These are phyloP conservation scores for Cyclina sinensis DNA, from an alignment of 1,140 invertebrate species.

Conservation along the genomic window DNA sequence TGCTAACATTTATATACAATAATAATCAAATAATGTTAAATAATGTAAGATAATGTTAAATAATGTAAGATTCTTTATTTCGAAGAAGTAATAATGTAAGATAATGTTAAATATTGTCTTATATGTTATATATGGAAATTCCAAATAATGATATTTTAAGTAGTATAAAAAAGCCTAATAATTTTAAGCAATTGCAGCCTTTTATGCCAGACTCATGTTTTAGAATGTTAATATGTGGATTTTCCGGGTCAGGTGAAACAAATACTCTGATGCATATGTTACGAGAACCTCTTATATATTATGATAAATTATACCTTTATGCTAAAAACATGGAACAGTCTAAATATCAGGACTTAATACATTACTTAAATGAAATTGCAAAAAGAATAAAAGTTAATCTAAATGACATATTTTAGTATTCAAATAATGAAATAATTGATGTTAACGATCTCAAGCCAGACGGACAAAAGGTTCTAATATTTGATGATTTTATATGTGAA, in stretches of 20 bases:
- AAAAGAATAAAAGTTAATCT: not conserved
- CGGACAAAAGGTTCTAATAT: not conserved
- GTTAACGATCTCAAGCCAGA: not conserved
- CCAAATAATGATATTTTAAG: too few relatives aligned
- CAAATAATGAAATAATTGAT: not conserved
- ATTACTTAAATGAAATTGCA: not conserved
- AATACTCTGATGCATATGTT: not conserved
- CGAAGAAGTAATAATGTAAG: too few relatives aligned
- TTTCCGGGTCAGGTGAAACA: not conserved
- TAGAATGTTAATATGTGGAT: not conserved
- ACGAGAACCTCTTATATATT: constrained; percentile 50
- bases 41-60: too few relatives aligned
- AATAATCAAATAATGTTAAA: not conserved
- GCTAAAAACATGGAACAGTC: not conserved
- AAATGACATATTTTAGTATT: not conserved
- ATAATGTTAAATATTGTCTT: too few relatives aligned
- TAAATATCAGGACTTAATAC: too few relatives aligned
- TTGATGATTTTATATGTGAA: constrained; percentile 10
- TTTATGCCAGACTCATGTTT: not conserved
- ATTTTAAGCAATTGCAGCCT: not conserved
- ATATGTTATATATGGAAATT: too few relatives aligned
- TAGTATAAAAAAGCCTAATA: too few relatives aligned
- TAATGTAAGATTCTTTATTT: too few relatives aligned
- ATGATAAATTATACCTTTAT: not conserved
- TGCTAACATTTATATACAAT: not conserved